Evolutionary conservation across 2,888 invertebrate species (phyloP), one percentile per base, ranked within the genome.

Genomic region (Caenorhabditis sinica): DNA sequence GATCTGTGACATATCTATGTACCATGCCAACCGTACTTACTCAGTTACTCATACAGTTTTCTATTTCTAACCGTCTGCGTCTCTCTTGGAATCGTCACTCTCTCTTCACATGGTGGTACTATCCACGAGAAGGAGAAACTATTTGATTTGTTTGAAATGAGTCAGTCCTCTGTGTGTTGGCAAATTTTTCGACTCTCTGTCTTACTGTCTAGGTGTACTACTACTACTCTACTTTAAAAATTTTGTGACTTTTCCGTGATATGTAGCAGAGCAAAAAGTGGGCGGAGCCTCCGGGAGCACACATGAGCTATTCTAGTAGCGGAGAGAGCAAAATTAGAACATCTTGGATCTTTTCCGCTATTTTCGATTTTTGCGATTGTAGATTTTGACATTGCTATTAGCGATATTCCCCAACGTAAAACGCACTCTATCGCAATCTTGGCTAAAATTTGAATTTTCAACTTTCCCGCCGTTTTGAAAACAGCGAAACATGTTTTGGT

Each of bases 101-200:
- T 43, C 36, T 60, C 30, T 40, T 17, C 28, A 40, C 5, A 4
- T 36, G 33, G 13, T 40, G 40, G 13, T 40, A 2, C 40, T 11
- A 36, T 45, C 20, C 49, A 40, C 9, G 13, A 40, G 9, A 20
- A 6, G 20, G 45, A 5, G 51, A 63, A 69, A 69, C 60, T 77
- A 49, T 76, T 76, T 76, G 76, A 58, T 69, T 77, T 77, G 23
- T 63, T 43, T 63, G 43, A 43, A 75, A 40, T 66, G 65, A 72
- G 30, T 45, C 20, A 49, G 68, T 68, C 33, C 20, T 33, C 68
- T 25, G n/a, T 20, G 20, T 28, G 66, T 51, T 20, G 36, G 63
- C 58, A 58, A 11, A 63, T 36, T 40, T 20, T 40, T 23, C 9
- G 28, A 11, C 49, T 49, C 1, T 40, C 20, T 49, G 15, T 49